Percentiles rank a stretch among this genome's conserved stretches.
phyloP scores from a whole-genome alignment of 1,140 invertebrate species.

The Drosophila jambulina region DNA sequence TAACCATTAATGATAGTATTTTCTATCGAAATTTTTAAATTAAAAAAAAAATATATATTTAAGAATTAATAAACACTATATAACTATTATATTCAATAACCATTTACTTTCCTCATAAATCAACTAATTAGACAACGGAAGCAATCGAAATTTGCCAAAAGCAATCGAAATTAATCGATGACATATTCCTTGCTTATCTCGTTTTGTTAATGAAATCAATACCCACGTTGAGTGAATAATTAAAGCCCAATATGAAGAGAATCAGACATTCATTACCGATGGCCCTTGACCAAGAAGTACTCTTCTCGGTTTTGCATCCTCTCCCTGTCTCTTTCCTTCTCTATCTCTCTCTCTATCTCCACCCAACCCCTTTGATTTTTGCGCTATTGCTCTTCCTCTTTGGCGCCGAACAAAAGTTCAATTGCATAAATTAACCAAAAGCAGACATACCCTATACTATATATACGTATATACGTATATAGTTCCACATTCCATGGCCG shows the following conservation, averaged over 20 bases:
- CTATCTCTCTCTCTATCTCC: not conserved
- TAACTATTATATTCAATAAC: no score
- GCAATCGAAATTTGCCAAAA: no score
- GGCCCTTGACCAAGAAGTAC: slow-evolving; percentile 29
- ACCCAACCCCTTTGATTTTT: slow-evolving; percentile 2
- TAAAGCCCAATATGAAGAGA: slow-evolving; percentile 31
- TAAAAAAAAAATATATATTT: no score
- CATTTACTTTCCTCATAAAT: no score
- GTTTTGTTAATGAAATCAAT: slow-evolving; percentile 11
- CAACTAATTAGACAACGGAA: not conserved
- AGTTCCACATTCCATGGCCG: slow-evolving; percentile 33
- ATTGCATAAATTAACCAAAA: slow-evolving; percentile 78
- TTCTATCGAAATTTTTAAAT: no score
- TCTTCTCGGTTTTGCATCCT: slow-evolving; percentile 4
- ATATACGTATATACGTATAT: slow-evolving; percentile 22
- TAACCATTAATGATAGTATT: no score
- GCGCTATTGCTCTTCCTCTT: slow-evolving; percentile 7
- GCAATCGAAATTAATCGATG: not conserved
- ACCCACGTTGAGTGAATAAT: slow-evolving; percentile 16
- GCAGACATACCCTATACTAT: slow-evolving; percentile 34
- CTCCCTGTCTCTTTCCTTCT: not conserved
- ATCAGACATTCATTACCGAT: slow-evolving; percentile 26
- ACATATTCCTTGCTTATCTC: not conserved
- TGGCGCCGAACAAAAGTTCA: slow-evolving; percentile 60
- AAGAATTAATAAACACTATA: no score